A percentile compares a stretch with the other conserved stretches of the same genome.
Evolutionary conservation across 2,797 vertebrate genomes (phyloP).

Genomic region (Neopelma chrysocephalum): DNA sequence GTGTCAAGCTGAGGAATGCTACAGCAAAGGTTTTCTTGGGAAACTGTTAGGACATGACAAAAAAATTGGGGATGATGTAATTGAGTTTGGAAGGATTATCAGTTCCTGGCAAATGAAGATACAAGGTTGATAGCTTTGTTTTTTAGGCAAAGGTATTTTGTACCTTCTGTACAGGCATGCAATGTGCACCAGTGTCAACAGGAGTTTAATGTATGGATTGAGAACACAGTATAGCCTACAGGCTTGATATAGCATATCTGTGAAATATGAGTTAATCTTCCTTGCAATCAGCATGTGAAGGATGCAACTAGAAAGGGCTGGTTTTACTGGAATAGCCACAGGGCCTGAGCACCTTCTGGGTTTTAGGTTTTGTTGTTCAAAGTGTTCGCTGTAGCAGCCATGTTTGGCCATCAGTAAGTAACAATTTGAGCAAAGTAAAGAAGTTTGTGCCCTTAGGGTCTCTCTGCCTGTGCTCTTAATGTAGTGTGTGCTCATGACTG

Average conservation of each 20-base stretch:
- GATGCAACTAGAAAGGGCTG: neutral
- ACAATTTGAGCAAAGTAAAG: conserved; percentile 9
- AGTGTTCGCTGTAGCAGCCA: neutral
- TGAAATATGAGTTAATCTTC: conserved; percentile 2
- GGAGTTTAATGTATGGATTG: conserved; percentile 40
- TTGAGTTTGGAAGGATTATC: neutral
- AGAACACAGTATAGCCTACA: neutral
- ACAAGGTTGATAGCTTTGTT: neutral
- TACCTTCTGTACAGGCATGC: neutral
- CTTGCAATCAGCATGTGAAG: neutral
- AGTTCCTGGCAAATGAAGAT: neutral
- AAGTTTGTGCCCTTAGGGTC: neutral
- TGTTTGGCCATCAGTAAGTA: conserved; percentile 1
- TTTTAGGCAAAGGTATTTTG: neutral
- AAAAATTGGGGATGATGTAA: neutral
- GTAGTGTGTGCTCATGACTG: neutral
- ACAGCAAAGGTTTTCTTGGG: neutral
- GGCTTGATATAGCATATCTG: neutral
- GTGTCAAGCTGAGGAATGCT: neutral
- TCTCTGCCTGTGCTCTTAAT: neutral
- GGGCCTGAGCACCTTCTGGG: neutral
- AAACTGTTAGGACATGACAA: neutral
- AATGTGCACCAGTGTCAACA: neutral
- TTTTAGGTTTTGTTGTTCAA: neutral
- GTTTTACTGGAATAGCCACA: neutral